Evolutionary conservation across 2,888 invertebrate genomes (phyloP).

Genomic region (Apotomis turbidana): DNA sequence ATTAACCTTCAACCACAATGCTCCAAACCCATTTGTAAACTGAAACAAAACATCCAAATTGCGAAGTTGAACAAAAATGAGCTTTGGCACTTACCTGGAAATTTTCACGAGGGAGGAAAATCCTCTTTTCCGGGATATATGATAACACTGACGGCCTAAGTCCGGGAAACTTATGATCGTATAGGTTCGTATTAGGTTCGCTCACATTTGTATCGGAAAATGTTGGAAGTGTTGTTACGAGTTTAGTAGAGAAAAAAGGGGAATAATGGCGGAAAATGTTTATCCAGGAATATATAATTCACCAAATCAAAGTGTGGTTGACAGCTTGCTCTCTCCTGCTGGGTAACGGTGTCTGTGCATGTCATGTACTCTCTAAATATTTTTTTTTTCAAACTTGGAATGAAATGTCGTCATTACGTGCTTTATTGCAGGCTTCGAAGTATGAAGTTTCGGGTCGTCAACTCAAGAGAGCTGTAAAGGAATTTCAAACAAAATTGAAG

Average conservation of each 20-base stretch:
- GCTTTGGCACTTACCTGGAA: slow-evolving; percentile 16
- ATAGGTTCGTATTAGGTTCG: slow-evolving; percentile 16
- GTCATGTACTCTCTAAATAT: no score
- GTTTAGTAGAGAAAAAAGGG: slow-evolving; percentile 4
- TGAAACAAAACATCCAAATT: neutral
- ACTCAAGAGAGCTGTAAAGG: no score
- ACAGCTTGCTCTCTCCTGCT: no score
- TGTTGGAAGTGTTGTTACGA: neutral
- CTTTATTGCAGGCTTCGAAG: no score
- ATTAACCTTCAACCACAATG: neutral
- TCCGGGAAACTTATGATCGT: slow-evolving; percentile 38
- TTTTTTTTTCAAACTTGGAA: no score
- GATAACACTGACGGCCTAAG: slow-evolving; percentile 37
- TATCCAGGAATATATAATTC: no score
- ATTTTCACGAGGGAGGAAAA: slow-evolving; percentile 38
- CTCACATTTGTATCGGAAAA: neutral
- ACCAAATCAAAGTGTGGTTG: no score
- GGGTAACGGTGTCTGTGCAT: no score
- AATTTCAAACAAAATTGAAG: no score
- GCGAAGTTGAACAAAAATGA: slow-evolving; percentile 19
- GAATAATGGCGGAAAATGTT: neutral
- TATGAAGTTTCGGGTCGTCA: no score
- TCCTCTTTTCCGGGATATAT: slow-evolving; percentile 33
- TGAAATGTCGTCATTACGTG: no score
- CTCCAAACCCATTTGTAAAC: neutral